Evolutionary conservation across 2,888 invertebrate genomes (phyloP).

Genomic region (Xylota segnis): DNA sequence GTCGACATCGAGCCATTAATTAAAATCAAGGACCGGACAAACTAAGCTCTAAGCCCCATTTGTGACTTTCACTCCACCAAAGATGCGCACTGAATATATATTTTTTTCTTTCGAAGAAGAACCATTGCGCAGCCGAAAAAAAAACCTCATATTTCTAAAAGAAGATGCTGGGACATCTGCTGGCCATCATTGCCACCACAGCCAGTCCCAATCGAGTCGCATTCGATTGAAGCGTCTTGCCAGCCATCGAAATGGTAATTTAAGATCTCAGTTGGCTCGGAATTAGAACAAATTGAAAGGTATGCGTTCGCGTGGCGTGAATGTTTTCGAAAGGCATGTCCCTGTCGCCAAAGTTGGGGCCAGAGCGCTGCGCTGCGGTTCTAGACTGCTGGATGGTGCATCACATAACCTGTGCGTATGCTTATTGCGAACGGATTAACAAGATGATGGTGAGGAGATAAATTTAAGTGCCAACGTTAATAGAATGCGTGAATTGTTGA

Average conservation of each 20-base stretch:
- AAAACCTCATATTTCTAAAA: slow-evolving; percentile 42
- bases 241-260: slow-evolving; percentile 48
- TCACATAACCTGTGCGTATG: background rate
- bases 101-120: slow-evolving; percentile 40
- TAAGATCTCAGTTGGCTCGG: slow-evolving; percentile 32
- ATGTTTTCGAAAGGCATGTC: slow-evolving; percentile 71
- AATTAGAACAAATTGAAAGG: slow-evolving; percentile 74
- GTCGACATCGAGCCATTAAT: slow-evolving; percentile 68
- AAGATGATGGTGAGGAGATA: slow-evolving; percentile 51
- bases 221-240: slow-evolving; percentile 3
- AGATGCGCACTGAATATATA: slow-evolving; percentile 36
- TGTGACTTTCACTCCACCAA: slow-evolving; percentile 69
- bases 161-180: slow-evolving; percentile 27
- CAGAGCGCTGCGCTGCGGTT: background rate
- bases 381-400: background rate
- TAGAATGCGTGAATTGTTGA: slow-evolving; percentile 55
- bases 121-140: background rate
- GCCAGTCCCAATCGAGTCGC: slow-evolving; percentile 10
- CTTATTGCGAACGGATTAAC: slow-evolving; percentile 18
- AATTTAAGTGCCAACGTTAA: slow-evolving; percentile 64
- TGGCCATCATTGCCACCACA: slow-evolving; percentile 25
- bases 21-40: slow-evolving; percentile 73
- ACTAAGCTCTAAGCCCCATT: slow-evolving; percentile 58
- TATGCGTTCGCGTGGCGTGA: slow-evolving; percentile 33
- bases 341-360: slow-evolving; percentile 58